Evolutionary conservation across 2,113 vertebrate genomes (phyloP), one percentile per base, ranked within the genome.

Genomic region (Carassius gibelio): DNA sequence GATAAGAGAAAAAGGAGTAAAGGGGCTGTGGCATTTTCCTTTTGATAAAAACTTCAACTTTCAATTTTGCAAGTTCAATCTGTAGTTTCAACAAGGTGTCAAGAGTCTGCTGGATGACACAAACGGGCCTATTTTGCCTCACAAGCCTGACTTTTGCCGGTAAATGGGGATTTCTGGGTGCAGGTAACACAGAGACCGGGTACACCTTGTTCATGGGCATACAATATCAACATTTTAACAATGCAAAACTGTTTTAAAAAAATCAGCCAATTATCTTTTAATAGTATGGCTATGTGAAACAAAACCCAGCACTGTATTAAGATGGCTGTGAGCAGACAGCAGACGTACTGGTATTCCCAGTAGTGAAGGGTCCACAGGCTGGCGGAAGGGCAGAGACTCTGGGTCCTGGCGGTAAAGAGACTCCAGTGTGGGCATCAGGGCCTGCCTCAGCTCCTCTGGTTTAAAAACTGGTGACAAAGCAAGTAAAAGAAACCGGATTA

Each of bases 351-450:
- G 98, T 94, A 99, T 99, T 94, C 97, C 97, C 78, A 99, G 93
- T 80, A 98, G 92, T 0, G 97, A 96, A 74, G 98, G 98, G 93
- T 99, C 98, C 86, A 99, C 98, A 88, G 98, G 98, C 86, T 99
- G 98, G 80, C 98, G 96, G 93, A 99, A 99, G 19, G 98, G 98
- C 90, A 99, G 96, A 85, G 98, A 99, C 92, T 99, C 98, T 0
- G 98, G 98, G 89, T 99, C 98, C 92, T 99, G 98, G 83, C 98
- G 95, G 89, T 99, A 99, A 91, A 99, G 96, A 90, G 97, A 97
- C 92, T 99, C 98, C 83, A 99, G 94, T 0, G 98, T 99, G 88
- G 98, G 97, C 98, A 99, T 99, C 89, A 99, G 92, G 0, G 98
- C 96, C 94, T 99, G 98, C 19, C 98, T 95, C 90, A 99, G 92